Evolutionary conservation across 1,140 invertebrate species (phyloP).

Genomic region (Hycleus cichorii): DNA sequence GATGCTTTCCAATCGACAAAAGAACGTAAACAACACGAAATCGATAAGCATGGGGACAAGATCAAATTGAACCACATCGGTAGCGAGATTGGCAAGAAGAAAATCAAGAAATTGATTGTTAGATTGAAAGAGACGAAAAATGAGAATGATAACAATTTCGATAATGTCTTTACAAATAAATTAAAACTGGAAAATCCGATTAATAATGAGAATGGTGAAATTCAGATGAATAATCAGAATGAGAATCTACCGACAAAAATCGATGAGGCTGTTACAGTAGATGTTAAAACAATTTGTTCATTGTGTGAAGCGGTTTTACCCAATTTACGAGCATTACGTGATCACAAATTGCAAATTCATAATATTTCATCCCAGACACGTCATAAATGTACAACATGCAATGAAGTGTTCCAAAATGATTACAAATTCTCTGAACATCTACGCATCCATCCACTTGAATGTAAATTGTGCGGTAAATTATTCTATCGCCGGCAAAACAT

Average conservation of each 20-base stretch:
- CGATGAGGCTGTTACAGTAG: not conserved
- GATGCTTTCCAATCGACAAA: constrained; percentile 56
- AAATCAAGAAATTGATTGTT: constrained; percentile 32
- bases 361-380: constrained; percentile 16
- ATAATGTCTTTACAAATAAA: constrained; percentile 37
- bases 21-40: constrained; percentile 56
- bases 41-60: constrained; percentile 39
- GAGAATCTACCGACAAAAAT: constrained; percentile 1
- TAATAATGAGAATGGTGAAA: not conserved
- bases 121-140: constrained; percentile 31
- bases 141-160: constrained; percentile 31
- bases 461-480: constrained; percentile 68
- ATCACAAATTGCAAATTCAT: constrained; percentile 48
- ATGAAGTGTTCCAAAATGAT: constrained; percentile 53
- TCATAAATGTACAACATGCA: constrained; percentile 51
- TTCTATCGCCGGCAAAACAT: constrained; percentile 66
- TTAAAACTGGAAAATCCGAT: constrained; percentile 30
- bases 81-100: constrained; percentile 28
- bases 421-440: constrained; percentile 59
- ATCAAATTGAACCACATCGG: constrained; percentile 18
- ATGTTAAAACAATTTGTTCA: constrained; percentile 22
- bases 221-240: not conserved
- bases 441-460: constrained; percentile 71
- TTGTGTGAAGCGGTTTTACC: constrained; percentile 29
- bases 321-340: constrained; percentile 43